phyloP scores from a whole-genome alignment of 2,888 invertebrate species.

The Eulithis testata region DNA sequence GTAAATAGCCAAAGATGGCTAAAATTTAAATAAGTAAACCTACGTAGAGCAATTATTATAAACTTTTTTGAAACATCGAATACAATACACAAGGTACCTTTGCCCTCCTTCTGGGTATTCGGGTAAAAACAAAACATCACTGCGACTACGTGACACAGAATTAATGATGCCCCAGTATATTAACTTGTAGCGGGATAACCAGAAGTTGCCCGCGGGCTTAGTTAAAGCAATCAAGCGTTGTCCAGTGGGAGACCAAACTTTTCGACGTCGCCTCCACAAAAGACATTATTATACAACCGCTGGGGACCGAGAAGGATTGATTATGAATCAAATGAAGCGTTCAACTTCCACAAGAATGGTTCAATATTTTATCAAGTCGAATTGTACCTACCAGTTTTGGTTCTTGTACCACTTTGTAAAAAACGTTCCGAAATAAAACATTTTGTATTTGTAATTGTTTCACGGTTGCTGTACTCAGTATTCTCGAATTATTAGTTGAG shows the following conservation, averaged over 20 bases:
- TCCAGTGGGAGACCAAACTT: background rate
- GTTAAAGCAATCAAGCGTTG: constrained; percentile 14
- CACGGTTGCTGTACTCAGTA: background rate
- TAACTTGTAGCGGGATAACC: constrained; percentile 14
- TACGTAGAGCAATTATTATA: no score
- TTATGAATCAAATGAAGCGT: constrained; percentile 1
- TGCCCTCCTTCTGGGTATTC: background rate
- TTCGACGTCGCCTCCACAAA: background rate
- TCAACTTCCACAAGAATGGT: background rate
- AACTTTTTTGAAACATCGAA: no score
- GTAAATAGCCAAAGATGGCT: no score
- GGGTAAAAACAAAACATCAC: constrained; percentile 1
- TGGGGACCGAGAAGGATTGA: constrained; percentile 2
- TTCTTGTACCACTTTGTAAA: no score
- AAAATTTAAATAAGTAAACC: no score
- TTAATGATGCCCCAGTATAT: constrained; percentile 22
- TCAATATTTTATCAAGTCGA: background rate
- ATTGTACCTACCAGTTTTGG: background rate
- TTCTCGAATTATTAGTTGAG: constrained; percentile 16
- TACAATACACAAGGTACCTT: background rate
- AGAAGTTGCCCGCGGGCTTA: constrained; percentile 10
- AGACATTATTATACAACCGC: background rate
- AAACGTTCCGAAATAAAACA: no score
- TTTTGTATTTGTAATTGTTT: background rate
- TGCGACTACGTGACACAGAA: constrained; percentile 21